phyloP scores from a whole-genome alignment of 2,113 vertebrate species.

The Thamnaconus septentrionalis region DNA sequence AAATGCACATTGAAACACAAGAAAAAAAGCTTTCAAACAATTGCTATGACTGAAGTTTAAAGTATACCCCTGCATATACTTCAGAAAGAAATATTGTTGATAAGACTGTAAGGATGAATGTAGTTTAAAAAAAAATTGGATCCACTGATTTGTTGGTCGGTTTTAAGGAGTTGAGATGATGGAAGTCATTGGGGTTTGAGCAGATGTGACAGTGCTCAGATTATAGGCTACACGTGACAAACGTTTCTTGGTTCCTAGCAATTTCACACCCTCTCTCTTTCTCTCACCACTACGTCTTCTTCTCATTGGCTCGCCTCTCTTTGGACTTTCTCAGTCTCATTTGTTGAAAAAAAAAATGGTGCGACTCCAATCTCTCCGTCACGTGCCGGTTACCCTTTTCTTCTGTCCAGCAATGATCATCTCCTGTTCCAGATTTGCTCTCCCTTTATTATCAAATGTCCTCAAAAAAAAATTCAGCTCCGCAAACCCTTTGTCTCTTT shows the following conservation, averaged over 20 bases:
- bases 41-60: background rate
- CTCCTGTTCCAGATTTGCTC: background rate
- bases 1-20: slow-evolving; percentile 9
- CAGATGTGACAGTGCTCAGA: slow-evolving; percentile 6
- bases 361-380: slow-evolving; percentile 27
- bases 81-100: slow-evolving; percentile 17
- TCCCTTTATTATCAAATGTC: background rate
- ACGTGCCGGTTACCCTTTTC: slow-evolving; percentile 23
- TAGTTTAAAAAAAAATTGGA: background rate
- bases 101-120: slow-evolving; percentile 29
- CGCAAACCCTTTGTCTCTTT: background rate
- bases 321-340: slow-evolving; percentile 33
- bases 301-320: background rate
- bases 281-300: background rate
- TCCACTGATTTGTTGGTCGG: slow-evolving; percentile 11
- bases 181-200: background rate
- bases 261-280: slow-evolving; percentile 2
- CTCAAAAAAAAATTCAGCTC: background rate
- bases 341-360: slow-evolving; percentile 7
- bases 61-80: slow-evolving; percentile 18
- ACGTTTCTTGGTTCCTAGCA: slow-evolving; percentile 33
- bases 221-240: slow-evolving; percentile 15
- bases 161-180: slow-evolving; percentile 22
- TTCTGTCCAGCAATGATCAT: background rate
- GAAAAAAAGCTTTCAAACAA: background rate